Base-by-base conservation (phyloP, 2,888 invertebrate genomes). In the Melieria crassipennis region DNA sequence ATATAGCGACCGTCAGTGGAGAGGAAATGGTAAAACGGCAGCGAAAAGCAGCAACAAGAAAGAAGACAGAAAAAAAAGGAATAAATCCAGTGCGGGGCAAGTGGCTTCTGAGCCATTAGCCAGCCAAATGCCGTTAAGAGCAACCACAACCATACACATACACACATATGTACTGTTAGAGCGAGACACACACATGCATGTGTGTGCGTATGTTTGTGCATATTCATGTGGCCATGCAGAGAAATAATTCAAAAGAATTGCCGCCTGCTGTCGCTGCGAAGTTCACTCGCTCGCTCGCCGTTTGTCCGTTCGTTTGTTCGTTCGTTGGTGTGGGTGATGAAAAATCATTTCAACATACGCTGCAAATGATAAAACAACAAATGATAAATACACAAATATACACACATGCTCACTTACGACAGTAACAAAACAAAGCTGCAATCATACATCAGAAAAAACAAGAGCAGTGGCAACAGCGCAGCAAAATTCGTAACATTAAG, bases 271-370 rank as follows among this genome's bases (percentile, higher is more conserved):
- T 30, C 30, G 30, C 30, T 30, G 30, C 30, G 0, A 2, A 1
- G 30, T 30, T 30, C 3, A 2, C 30, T 30, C 30, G 30, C 30
- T 30, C 30, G 30, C 30, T 30, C 30, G 30, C 30, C 30, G 30
- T 30, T 30, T 2, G 30, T 30, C 30, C 30, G 30, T 30, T 30
- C 30, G 30, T 30, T 30, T 30, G 30, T 30, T 30, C 30, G 30
- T 30, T 6, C 30, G 30, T 48, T 47, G 10, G 42, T 58, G 58
- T 47, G 66, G 30, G 57, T 66, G 66, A 47, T 66, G 66, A 66
- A 66, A 66, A 57, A 11, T 57, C 58, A 47, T 66, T 66, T 65
- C 65, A 65, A 65, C 65, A 65, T 55, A 30, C 58, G 58, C 47
- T 58, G 57, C 47, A 13, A 48, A 47, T 66, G 57, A 58, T 52